phyloP scores from a whole-genome alignment of 1,140 invertebrate genomes.

The Leptonema lineaticorne region DNA sequence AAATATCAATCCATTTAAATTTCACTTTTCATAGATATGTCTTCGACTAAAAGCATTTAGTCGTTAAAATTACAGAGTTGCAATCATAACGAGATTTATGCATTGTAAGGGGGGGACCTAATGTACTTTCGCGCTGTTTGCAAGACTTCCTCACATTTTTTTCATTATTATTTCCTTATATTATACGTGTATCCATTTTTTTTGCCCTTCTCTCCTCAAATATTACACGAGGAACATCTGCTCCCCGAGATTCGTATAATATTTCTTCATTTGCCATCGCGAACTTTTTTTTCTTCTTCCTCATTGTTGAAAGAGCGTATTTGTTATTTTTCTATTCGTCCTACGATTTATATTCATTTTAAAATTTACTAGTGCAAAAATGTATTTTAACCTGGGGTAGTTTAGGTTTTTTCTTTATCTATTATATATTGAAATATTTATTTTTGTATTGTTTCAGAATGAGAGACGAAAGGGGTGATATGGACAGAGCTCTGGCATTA shows the following conservation, averaged over 20 bases:
- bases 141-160: slow-evolving; percentile 20
- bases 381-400: no score
- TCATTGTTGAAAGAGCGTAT: background rate
- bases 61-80: slow-evolving; percentile 42
- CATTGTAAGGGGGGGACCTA: slow-evolving; percentile 9
- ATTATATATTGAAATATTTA: background rate
- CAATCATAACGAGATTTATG: slow-evolving; percentile 42
- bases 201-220: background rate
- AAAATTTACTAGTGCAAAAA: background rate
- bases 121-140: slow-evolving; percentile 15
- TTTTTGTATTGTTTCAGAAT: slow-evolving; percentile 65
- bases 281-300: no score
- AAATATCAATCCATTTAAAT: background rate
- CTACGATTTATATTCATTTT: slow-evolving; percentile 15
- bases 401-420: background rate
- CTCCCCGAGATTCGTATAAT: slow-evolving; percentile 33
- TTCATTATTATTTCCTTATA: no score
- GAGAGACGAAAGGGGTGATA: slow-evolving; percentile 79
- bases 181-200: no score
- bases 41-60: slow-evolving; percentile 41
- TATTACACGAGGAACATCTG: slow-evolving; percentile 34
- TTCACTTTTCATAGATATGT: background rate
- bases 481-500: slow-evolving; percentile 72
- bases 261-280: slow-evolving; percentile 38
- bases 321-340: slow-evolving; percentile 1